These are phyloP conservation scores for Calonectris borealis DNA, from an alignment of 2,113 vertebrate genomes.

Conservation along the genomic window DNA sequence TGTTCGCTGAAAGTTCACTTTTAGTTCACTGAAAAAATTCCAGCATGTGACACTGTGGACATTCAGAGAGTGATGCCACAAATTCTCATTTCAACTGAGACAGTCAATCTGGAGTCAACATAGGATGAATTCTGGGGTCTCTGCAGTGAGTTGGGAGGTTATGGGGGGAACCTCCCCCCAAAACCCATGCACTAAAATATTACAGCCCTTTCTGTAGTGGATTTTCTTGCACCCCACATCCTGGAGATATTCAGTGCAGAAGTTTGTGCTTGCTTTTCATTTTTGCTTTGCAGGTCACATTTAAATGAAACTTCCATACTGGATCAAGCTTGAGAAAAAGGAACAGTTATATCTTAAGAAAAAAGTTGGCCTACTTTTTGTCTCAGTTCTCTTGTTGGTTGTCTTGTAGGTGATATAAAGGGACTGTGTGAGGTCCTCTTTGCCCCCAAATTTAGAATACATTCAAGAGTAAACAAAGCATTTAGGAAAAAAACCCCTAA, in stretches of 20 bases:
- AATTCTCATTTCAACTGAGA: neutral
- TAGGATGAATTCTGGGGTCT: neutral
- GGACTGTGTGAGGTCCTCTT: neutral
- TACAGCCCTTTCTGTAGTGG: neutral
- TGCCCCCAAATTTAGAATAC: neutral
- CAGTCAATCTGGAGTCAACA: neutral
- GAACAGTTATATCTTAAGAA: neutral
- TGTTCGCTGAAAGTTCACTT: neutral
- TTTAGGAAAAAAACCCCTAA: neutral
- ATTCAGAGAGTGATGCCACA: neutral
- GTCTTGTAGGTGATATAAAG: neutral
- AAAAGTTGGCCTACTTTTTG: slow-evolving; percentile 21
- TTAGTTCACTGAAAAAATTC: neutral
- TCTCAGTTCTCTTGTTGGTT: neutral
- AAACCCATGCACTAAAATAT: neutral
- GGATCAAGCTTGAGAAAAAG: neutral
- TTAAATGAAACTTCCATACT: slow-evolving; percentile 14
- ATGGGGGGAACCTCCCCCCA: neutral
- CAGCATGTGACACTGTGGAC: neutral
- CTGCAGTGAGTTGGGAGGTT: neutral
- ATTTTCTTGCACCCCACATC: neutral
- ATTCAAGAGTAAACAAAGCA: neutral
- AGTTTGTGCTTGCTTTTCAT: neutral
- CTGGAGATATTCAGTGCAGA: neutral
- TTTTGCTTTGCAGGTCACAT: slow-evolving; percentile 35